These are phyloP conservation scores for Crenichthys baileyi DNA, from an alignment of 2,797 vertebrate genomes.

Conservation along the genomic window DNA sequence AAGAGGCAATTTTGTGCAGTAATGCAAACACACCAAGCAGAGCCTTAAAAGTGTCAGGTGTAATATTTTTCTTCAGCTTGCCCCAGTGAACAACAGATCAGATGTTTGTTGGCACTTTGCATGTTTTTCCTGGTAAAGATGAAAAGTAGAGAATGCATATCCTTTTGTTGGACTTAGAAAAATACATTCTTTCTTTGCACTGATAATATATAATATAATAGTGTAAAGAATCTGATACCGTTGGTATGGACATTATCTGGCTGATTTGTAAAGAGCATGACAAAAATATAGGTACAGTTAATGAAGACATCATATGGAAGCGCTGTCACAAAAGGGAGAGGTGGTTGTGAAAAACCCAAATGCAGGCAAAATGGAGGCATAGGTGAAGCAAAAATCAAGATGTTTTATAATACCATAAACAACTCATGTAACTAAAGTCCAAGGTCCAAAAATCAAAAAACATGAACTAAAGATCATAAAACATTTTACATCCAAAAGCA, in stretches of 20 bases:
- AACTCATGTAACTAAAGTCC: too few species aligned
- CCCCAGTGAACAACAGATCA: background rate
- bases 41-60: background rate
- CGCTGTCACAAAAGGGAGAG: too few species aligned
- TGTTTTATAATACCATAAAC: too few species aligned
- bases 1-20: constrained; percentile 12
- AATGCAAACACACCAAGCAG: constrained; percentile 3
- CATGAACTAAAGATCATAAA: too few species aligned
- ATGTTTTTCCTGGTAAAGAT: background rate
- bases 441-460: too few species aligned
- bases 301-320: background rate
- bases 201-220: background rate
- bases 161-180: background rate
- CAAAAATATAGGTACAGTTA: background rate
- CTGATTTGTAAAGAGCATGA: background rate
- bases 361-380: too few species aligned
- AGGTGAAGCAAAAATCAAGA: too few species aligned
- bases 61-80: background rate
- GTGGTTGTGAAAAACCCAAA: too few species aligned
- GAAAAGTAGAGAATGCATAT: background rate
- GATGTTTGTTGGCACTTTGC: background rate
- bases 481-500: too few species aligned
- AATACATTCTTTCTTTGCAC: background rate
- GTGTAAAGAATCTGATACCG: background rate
- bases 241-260: background rate